phyloP scores from a whole-genome alignment of 2,888 invertebrate genomes.

The Halictus ligatus region DNA sequence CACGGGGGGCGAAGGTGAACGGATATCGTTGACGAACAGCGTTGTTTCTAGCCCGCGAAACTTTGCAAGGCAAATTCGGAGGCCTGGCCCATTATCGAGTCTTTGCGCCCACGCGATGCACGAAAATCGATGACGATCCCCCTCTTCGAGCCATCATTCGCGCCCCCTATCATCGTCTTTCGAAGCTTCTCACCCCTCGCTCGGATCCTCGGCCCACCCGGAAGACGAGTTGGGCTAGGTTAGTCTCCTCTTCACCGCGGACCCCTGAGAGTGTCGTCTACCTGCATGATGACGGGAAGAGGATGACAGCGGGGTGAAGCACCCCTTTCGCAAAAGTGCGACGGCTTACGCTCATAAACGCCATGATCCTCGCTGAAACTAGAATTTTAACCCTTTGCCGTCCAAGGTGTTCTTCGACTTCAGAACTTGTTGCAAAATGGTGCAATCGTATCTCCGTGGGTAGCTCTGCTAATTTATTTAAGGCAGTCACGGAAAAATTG shows the following conservation, averaged over 20 bases:
- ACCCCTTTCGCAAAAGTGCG: not conserved
- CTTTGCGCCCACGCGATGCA: constrained; percentile 52
- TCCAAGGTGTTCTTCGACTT: too few species aligned
- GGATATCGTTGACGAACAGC: constrained; percentile 3
- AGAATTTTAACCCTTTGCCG: not conserved
- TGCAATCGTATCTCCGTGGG: too few species aligned
- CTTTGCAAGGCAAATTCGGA: constrained; percentile 60
- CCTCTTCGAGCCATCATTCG: constrained; percentile 11
- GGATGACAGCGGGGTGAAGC: not conserved
- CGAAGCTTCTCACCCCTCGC: constrained; percentile 19
- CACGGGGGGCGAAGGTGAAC: constrained; percentile 23
- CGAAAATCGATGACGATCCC: constrained; percentile 66
- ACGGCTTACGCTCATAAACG: not conserved
- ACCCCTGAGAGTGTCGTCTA: not conserved
- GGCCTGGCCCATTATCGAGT: constrained; percentile 47
- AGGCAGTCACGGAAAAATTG: too few species aligned
- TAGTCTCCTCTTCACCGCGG: constrained; percentile 23
- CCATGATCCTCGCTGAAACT: too few species aligned
- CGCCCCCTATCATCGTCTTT: constrained; percentile 79
- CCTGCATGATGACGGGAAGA: not conserved
- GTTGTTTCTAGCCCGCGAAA: constrained; percentile 13
- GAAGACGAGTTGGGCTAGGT: constrained; percentile 63
- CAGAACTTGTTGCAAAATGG: too few species aligned
- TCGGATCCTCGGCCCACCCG: constrained; percentile 64
- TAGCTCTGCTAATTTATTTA: too few species aligned